Conservation (phyloP, 2,797 vertebrate species). For the Morus bassanus region DNA sequence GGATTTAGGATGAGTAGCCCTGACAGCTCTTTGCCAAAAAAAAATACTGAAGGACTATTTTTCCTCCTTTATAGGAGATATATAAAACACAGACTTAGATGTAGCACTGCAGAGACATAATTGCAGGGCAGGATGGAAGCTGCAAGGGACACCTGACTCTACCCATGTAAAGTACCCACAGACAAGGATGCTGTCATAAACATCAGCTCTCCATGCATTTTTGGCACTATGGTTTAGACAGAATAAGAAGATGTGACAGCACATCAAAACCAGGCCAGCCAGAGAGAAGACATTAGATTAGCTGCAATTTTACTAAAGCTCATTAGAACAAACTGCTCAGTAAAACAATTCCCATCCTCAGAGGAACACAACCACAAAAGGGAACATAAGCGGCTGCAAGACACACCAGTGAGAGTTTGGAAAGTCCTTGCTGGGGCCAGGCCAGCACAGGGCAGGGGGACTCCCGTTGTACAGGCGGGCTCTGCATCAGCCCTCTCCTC, state of each 20-base stretch:
- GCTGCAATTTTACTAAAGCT: background rate
- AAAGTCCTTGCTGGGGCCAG: background rate
- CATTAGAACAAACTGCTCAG: background rate
- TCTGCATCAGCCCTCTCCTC: background rate
- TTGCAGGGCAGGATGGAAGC: background rate
- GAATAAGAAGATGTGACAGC: background rate
- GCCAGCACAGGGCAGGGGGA: accelerated
- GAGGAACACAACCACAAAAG: background rate
- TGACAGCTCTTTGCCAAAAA: background rate
- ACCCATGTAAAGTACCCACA: background rate
- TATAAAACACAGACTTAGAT: background rate
- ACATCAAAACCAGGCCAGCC: background rate
- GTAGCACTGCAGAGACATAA: background rate
- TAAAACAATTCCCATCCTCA: background rate
- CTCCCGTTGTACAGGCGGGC: accelerated
- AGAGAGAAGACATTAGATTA: background rate
- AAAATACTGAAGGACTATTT: background rate
- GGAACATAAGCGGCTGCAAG: accelerated
- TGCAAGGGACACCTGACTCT: background rate
- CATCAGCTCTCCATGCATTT: background rate
- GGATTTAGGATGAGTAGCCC: background rate
- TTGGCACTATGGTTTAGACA: background rate
- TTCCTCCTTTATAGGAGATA: background rate
- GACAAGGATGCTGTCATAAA: background rate
- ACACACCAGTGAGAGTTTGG: background rate